A percentile compares a stretch with the other conserved stretches of the same genome.
phyloP scores from a whole-genome alignment of 2,888 invertebrate genomes.

The Cancer borealis region DNA sequence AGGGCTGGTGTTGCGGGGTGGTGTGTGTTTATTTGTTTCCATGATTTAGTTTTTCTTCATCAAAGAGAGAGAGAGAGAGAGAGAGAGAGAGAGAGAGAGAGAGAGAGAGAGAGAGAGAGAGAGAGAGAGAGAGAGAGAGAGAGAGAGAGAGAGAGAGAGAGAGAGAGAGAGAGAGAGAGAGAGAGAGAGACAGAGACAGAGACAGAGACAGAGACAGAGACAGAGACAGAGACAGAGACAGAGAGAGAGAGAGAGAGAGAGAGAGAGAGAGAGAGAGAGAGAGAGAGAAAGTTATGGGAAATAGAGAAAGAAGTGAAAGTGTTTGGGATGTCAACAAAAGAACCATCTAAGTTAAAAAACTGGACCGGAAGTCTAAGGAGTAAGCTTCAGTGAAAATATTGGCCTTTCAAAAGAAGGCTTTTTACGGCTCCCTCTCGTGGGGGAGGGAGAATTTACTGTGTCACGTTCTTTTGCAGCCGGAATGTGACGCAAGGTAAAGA shows the following conservation, averaged over 20 bases:
- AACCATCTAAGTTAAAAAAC: not conserved
- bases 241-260: slow-evolving; percentile 6
- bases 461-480: slow-evolving; percentile 37
- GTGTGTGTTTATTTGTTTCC: no score
- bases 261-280: slow-evolving; percentile 48
- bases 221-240: not conserved
- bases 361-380: slow-evolving; percentile 7
- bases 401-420: not conserved
- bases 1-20: not conserved
- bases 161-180: no score
- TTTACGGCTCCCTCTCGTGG: not conserved
- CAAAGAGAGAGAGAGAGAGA: no score
- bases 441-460: slow-evolving; percentile 23
- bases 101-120: no score
- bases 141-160: no score
- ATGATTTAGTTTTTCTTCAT: no score
- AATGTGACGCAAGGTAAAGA: slow-evolving; percentile 25
- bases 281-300: slow-evolving; percentile 23
- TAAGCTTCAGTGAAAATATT: not conserved
- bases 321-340: not conserved
- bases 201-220: slow-evolving; percentile 5
- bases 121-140: not conserved
- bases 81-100: no score
- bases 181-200: not conserved
- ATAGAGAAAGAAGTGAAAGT: not conserved